phyloP scores from a whole-genome alignment of 2,797 vertebrate genomes.

The Tenualosa thibaudeaui region DNA sequence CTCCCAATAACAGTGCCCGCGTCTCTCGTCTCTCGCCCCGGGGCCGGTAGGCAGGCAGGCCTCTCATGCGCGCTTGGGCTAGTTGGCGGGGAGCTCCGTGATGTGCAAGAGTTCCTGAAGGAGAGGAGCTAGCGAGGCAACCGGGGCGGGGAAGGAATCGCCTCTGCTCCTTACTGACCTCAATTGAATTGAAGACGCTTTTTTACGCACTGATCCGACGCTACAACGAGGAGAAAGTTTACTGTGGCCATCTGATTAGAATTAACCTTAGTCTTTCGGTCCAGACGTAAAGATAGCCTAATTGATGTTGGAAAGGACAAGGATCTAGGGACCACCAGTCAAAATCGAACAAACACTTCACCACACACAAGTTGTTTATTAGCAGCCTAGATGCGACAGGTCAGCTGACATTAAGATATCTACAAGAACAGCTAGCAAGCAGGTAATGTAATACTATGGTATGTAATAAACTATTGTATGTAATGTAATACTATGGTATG shows the following conservation, averaged over 20 bases:
- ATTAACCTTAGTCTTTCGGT: neutral
- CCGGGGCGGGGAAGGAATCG: neutral
- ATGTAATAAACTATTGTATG: too few species aligned
- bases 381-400: neutral
- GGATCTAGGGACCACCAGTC: neutral
- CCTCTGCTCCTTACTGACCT: neutral
- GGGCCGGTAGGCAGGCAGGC: constrained; percentile 30
- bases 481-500: too few species aligned
- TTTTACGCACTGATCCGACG: neutral
- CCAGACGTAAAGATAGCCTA: too few species aligned
- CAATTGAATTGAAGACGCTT: neutral
- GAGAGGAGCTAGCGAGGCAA: neutral
- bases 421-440: neutral
- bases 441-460: neutral
- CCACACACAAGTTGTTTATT: neutral
- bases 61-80: constrained; percentile 25
- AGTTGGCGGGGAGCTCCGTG: neutral
- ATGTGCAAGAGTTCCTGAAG: neutral
- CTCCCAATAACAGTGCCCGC: constrained; percentile 51
- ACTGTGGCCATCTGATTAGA: neutral
- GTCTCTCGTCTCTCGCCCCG: constrained; percentile 44
- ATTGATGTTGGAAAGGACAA: neutral
- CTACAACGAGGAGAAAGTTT: neutral
- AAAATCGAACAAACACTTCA: neutral
- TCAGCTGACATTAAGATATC: neutral